phyloP scores from a whole-genome alignment of 2,888 invertebrate species.

The Aphodius sticticus region DNA sequence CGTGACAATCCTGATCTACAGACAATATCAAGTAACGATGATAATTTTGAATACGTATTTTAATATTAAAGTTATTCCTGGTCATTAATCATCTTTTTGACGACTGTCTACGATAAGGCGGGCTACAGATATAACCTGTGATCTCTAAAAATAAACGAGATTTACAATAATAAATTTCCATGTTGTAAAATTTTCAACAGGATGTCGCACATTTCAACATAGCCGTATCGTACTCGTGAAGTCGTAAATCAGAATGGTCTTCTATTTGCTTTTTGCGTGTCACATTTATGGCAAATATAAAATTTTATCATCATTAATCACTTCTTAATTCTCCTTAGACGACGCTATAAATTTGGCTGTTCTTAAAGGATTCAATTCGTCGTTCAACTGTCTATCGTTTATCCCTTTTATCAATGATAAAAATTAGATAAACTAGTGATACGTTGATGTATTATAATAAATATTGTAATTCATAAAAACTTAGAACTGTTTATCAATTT shows the following conservation, averaged over 20 bases:
- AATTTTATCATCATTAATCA: neutral
- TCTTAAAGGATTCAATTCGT: neutral
- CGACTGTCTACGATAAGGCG: neutral
- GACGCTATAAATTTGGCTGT: neutral
- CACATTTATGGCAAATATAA: neutral
- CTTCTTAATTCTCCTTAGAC: neutral
- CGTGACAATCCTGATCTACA: no score
- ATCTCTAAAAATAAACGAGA: neutral
- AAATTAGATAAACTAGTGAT: neutral
- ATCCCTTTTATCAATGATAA: neutral
- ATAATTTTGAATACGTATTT: neutral
- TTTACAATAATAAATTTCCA: neutral
- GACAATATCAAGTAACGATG: neutral
- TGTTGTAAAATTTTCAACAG: neutral
- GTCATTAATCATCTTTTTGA: neutral
- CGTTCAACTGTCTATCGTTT: no score
- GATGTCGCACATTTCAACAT: neutral
- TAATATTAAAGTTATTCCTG: neutral
- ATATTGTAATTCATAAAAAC: no score
- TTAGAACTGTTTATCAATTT: no score
- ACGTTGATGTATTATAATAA: no score
- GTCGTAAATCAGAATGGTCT: neutral
- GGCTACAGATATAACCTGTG: neutral
- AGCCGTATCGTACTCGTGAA: neutral
- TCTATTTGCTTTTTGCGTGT: neutral